Conservation (phyloP, 2,113 vertebrate genomes). For the Motacilla alba region DNA sequence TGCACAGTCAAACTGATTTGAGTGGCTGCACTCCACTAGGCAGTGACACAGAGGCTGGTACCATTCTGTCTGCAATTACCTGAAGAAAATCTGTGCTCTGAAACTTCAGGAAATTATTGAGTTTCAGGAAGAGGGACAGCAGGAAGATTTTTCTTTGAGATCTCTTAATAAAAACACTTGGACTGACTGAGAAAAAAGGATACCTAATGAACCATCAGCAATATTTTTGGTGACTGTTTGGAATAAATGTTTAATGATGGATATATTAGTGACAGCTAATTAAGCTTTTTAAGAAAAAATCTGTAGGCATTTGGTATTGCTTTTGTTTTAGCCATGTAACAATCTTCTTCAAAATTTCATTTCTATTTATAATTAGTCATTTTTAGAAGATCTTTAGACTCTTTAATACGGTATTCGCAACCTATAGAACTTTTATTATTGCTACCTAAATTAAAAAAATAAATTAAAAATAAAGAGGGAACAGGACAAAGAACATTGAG, state of each 20-base stretch:
- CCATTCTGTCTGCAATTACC: neutral
- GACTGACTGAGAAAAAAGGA: neutral
- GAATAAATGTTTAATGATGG: neutral
- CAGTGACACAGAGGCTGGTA: neutral
- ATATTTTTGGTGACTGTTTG: neutral
- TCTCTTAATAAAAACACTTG: neutral
- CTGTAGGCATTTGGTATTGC: neutral
- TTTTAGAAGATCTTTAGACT: neutral
- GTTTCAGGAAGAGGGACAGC: neutral
- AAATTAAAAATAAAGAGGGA: neutral
- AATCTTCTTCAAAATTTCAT: neutral
- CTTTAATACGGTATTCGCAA: neutral
- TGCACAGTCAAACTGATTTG: neutral
- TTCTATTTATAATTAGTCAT: neutral
- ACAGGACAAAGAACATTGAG: neutral
- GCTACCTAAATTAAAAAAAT: neutral
- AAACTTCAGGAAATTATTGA: neutral
- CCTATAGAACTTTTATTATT: neutral
- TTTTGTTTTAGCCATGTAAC: neutral
- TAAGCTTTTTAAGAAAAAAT: neutral
- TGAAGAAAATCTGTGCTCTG: neutral
- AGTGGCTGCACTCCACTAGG: neutral
- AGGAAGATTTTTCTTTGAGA: neutral
- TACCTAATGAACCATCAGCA: neutral
- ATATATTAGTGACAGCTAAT: neutral